phyloP scores from a whole-genome alignment of 2,797 vertebrate species.

The Falco peregrinus region DNA sequence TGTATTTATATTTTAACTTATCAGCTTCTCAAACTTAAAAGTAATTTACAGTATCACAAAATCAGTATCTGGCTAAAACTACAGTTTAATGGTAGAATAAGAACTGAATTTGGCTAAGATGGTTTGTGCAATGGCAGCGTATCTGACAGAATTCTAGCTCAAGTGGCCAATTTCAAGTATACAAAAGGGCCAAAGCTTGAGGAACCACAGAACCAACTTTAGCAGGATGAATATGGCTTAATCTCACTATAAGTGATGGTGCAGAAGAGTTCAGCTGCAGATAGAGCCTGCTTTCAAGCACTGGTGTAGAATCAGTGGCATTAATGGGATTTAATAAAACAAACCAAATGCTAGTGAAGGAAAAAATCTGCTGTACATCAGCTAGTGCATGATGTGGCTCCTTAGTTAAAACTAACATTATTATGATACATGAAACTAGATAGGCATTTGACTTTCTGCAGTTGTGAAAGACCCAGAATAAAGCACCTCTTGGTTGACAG shows the following conservation, averaged over 20 bases:
- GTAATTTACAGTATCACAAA: neutral
- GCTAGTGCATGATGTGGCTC: neutral
- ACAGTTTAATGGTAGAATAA: neutral
- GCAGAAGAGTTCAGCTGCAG: neutral
- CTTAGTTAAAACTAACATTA: accelerated
- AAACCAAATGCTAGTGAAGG: neutral
- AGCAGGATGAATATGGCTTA: neutral
- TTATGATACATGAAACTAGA: neutral
- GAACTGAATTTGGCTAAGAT: accelerated
- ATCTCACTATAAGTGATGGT: neutral
- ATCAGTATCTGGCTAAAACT: neutral
- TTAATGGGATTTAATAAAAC: neutral
- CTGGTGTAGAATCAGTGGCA: neutral
- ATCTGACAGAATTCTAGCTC: neutral
- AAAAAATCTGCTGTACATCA: neutral
- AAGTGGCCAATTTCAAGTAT: neutral
- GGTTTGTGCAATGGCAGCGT: neutral
- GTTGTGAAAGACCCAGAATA: neutral
- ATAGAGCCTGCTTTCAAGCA: accelerated
- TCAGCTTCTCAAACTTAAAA: neutral
- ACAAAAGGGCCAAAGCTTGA: neutral
- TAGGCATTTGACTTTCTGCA: neutral
- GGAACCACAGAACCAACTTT: neutral
- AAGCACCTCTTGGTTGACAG: neutral
- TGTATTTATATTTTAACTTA: neutral